phyloP scores from a whole-genome alignment of 2,888 invertebrate species.

The Salticus scenicus region DNA sequence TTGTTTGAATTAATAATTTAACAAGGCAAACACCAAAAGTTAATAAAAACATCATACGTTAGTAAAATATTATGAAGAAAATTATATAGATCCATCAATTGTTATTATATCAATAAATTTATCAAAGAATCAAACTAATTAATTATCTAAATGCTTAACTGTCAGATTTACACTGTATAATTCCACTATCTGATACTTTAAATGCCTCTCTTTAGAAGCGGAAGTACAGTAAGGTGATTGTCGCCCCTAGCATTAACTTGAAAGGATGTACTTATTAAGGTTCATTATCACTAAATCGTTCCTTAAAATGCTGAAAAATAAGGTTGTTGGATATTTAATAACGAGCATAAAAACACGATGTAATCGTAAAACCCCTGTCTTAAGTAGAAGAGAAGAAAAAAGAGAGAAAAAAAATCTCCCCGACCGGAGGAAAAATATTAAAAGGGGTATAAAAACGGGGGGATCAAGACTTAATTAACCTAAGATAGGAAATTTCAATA shows the following conservation, averaged over 20 bases:
- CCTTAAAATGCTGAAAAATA: conserved; percentile 51
- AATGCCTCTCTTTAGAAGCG: background rate
- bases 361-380: conserved; percentile 45
- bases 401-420: conserved; percentile 8
- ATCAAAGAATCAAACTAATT: background rate
- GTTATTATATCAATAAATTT: too few species aligned
- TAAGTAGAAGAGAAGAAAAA: background rate
- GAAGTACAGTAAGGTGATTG: conserved; percentile 24
- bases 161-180: background rate
- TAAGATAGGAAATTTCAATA: conserved; percentile 64
- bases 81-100: too few species aligned
- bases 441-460: conserved; percentile 24
- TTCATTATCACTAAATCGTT: conserved; percentile 59
- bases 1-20: too few species aligned
- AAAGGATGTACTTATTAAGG: conserved; percentile 48
- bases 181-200: background rate
- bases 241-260: conserved; percentile 25
- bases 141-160: background rate
- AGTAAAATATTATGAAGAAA: too few species aligned
- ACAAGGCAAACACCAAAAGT: too few species aligned
- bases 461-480: conserved; percentile 52
- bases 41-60: too few species aligned
- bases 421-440: conserved; percentile 27
- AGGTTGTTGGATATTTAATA: conserved; percentile 63
- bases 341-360: conserved; percentile 57